Base-by-base conservation (phyloP, 2,797 vertebrate genomes). In the Threskiornis aethiopicus region DNA sequence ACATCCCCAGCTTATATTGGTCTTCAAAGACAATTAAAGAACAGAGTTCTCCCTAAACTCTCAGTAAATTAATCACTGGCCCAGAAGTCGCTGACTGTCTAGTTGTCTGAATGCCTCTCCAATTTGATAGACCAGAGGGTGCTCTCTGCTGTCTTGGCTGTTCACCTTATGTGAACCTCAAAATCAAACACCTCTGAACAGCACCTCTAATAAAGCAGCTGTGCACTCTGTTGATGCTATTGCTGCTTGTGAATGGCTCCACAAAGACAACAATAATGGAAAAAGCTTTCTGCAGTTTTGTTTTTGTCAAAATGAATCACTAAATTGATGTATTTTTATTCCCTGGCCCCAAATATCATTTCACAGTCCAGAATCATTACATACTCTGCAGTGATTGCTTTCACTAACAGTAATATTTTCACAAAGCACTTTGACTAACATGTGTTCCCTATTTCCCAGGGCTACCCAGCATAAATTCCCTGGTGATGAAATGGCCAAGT, bases 111-210 rank as follows among this genome's bases (percentile, higher is more conserved):
- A 82, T 13, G 33, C 29, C 17, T 87, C 35, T 67, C 17, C 62
- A 31, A 7, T 62, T 64, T 86, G n/a, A 65, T 5, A 9, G 57
- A 64, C n/a, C 66, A 92, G 82, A 92, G 28, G 29, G n/a, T 87
- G 24, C 26, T 49, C 16, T 89, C 59, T 87, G 33, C 54, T 80
- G 14, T 81, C 57, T 72, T 91, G 52, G 42, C 47, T 77, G 31
- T 61, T 96, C 54, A 91, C 77, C 41, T 95, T 52, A 49, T 21
- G 46, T 54, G 51, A 91, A 93, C 84, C 69, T 95, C 64, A 65
- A 95, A 95, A 94, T 33, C 13, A 51, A 80, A 17, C 54, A 49
- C 39, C 46, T 83, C 31, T 65, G 20, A 77, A 20, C 5, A 2
- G 11, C 92, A 95, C 35, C 18, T 78, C 67, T 90, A 69, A 87